A percentile compares a stretch with the other conserved stretches of the same genome.
Conservation (phyloP, 2,888 invertebrate species). For the Diabrotica balteata region DNA sequence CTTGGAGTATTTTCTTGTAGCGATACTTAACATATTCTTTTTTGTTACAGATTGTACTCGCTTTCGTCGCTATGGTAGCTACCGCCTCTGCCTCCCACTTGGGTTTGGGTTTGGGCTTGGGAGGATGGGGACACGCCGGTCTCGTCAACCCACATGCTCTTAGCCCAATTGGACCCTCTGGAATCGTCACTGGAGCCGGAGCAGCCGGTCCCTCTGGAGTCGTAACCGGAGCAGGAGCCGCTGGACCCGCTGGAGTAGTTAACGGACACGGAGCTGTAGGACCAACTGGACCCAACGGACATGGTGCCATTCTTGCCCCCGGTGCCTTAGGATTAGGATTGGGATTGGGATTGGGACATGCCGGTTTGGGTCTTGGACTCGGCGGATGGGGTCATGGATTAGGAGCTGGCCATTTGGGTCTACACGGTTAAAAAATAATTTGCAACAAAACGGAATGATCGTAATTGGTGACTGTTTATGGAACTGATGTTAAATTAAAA, state of each 20-base stretch:
- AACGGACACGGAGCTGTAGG: constrained; percentile 31
- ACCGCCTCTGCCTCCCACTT: constrained; percentile 31
- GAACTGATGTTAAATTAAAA: constrained; percentile 20
- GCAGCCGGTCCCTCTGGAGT: constrained; percentile 38
- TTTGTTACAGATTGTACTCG: constrained; percentile 29
- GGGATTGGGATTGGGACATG: constrained; percentile 13
- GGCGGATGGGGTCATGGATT: constrained; percentile 14
- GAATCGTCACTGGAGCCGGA: constrained; percentile 39
- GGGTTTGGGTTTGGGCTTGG: constrained; percentile 9
- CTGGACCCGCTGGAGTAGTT: constrained; percentile 34
- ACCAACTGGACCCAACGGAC: constrained; percentile 33
- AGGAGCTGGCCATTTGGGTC: constrained; percentile 18
- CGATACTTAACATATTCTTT: not conserved
- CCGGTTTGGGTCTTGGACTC: constrained; percentile 5
- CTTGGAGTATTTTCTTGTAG: too few species aligned
- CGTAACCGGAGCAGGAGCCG: constrained; percentile 37
- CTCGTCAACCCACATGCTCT: constrained; percentile 22
- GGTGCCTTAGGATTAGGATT: constrained; percentile 8
- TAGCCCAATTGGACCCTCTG: constrained; percentile 35
- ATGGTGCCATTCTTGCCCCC: constrained; percentile 14
- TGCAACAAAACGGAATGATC: too few species aligned
- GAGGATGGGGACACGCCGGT: constrained; percentile 18
- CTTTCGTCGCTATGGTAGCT: constrained; percentile 32
- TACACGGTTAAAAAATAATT: constrained; percentile 9
- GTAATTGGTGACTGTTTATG: not conserved